These are phyloP conservation scores for Lithodes maja DNA, from an alignment of 2,888 invertebrate species.

Conservation along the genomic window DNA sequence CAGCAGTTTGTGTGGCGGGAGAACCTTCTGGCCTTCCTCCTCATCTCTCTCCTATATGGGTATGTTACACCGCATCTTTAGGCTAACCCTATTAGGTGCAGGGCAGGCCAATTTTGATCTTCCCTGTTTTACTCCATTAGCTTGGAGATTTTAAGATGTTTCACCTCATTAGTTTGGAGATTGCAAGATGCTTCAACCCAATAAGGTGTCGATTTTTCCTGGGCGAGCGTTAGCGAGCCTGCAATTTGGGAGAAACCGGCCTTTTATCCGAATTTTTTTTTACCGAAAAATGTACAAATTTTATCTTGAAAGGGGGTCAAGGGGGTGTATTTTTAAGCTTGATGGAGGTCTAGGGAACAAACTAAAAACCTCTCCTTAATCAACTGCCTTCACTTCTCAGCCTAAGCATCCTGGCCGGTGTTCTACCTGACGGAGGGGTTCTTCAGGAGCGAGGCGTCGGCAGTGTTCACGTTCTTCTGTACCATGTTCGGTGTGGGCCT, in stretches of 20 bases:
- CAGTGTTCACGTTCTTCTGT: slow-evolving; percentile 49
- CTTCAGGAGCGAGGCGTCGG: slow-evolving; percentile 34
- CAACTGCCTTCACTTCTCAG: not conserved
- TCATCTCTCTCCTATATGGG: slow-evolving; percentile 56
- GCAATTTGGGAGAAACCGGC: not conserved
- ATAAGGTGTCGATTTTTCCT: no score
- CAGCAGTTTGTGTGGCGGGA: slow-evolving; percentile 49
- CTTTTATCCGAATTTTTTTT: not conserved
- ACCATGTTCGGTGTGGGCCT: slow-evolving; percentile 41
- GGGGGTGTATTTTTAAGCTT: no score
- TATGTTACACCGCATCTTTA: not conserved
- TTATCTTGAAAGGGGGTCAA: no score
- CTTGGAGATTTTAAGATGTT: no score
- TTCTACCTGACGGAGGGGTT: slow-evolving; percentile 60
- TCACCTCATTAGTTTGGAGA: no score
- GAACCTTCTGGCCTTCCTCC: slow-evolving; percentile 46
- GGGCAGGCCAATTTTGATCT: no score
- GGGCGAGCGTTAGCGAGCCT: no score
- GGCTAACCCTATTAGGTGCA: no score
- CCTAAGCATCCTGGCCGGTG: slow-evolving; percentile 50
- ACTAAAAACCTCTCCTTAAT: not conserved
- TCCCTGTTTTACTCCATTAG: no score
- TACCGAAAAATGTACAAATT: no score
- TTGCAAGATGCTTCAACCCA: no score
- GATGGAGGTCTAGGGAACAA: no score